These are phyloP conservation scores for Lamellibrachia luymesi DNA, from an alignment of 1,140 invertebrate species.

Conservation along the genomic window DNA sequence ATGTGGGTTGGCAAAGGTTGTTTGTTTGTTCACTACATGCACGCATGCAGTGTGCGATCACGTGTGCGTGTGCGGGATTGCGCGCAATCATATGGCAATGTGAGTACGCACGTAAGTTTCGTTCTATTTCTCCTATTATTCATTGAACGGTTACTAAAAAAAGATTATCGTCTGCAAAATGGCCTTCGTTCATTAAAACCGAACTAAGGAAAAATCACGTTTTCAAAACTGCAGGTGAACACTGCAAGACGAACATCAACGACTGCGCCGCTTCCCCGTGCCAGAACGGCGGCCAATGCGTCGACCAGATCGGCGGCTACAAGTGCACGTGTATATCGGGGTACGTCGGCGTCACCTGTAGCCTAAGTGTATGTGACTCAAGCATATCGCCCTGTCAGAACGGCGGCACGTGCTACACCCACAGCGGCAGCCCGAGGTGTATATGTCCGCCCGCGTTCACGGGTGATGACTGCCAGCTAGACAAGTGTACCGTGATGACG, in stretches of 20 bases:
- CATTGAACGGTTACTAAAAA: too few relatives aligned
- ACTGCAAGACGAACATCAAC: neutral
- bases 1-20: too few relatives aligned
- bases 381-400: conserved; percentile 73
- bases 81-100: conserved; percentile 67
- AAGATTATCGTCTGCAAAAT: too few relatives aligned
- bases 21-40: neutral
- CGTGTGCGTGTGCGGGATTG: neutral
- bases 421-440: conserved; percentile 37
- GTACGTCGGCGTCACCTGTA: neutral
- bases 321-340: neutral
- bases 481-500: neutral
- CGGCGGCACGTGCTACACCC: conserved; percentile 65
- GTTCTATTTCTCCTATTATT: conserved; percentile 56
- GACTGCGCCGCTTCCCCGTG: neutral
- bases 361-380: neutral
- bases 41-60: too few relatives aligned
- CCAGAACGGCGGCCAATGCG: conserved; percentile 6
- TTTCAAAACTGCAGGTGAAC: too few relatives aligned
- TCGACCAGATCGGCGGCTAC: neutral
- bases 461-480: conserved; percentile 39
- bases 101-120: conserved; percentile 64
- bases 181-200: too few relatives aligned
- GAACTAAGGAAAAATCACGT: too few relatives aligned
- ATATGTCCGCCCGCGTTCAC: conserved; percentile 44